These are phyloP conservation scores for Stenichneumon culpator DNA, from an alignment of 2,888 invertebrate genomes.

Conservation along the genomic window DNA sequence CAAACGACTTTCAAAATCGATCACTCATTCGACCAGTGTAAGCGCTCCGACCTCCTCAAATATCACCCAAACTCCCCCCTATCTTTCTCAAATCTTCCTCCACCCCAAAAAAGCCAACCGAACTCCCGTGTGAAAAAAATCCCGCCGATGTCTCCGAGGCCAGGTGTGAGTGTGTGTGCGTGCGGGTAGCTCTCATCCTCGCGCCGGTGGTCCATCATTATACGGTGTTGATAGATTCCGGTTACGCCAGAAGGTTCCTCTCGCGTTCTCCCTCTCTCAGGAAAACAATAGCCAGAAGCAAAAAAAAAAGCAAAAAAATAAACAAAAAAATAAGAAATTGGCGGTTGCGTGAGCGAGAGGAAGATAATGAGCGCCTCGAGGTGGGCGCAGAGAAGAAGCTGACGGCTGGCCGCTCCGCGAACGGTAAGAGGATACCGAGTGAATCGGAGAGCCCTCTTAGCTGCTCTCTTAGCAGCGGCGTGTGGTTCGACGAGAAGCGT, in stretches of 20 bases:
- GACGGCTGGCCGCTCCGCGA: conserved; percentile 15
- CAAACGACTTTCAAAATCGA: too few relatives aligned
- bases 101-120: background rate
- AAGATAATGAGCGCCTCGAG: conserved; percentile 17
- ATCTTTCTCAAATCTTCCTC: too few relatives aligned
- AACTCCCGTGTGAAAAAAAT: conserved; percentile 28
- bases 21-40: too few relatives aligned
- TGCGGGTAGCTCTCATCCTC: conserved; percentile 23
- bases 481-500: background rate
- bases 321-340: conserved; percentile 10
- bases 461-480: conserved; percentile 7
- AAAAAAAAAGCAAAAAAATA: background rate
- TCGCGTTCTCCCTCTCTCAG: background rate
- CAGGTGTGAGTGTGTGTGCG: conserved; percentile 56
- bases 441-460: conserved; percentile 25
- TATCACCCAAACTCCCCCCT: too few relatives aligned
- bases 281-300: conserved; percentile 49
- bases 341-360: conserved; percentile 35
- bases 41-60: too few relatives aligned
- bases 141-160: conserved; percentile 41
- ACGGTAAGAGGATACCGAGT: conserved; percentile 55
- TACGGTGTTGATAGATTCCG: conserved; percentile 19
- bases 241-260: background rate
- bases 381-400: conserved; percentile 10
- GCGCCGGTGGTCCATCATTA: conserved; percentile 53